phyloP scores from a whole-genome alignment of 2,113 vertebrate genomes.

The Sula dactylatra region DNA sequence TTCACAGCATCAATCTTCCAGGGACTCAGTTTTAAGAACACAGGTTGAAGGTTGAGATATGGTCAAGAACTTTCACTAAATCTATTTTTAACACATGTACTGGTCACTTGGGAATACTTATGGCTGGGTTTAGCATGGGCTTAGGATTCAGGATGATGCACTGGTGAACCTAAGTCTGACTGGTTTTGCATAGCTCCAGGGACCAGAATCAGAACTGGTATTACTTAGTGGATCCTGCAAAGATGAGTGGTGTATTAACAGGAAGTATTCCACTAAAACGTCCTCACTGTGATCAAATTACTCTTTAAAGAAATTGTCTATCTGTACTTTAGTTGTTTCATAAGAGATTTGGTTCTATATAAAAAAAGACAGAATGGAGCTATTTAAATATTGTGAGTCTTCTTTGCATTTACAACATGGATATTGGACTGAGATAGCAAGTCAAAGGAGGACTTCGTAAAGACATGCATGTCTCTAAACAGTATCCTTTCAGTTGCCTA shows the following conservation, averaged over 20 bases:
- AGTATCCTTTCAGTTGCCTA: background rate
- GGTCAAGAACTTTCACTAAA: background rate
- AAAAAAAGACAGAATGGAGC: background rate
- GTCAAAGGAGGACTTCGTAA: background rate
- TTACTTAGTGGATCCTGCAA: background rate
- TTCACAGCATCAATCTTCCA: background rate
- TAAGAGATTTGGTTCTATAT: background rate
- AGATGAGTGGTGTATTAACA: background rate
- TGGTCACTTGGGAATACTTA: background rate
- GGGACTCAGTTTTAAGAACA: background rate
- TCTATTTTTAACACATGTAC: background rate
- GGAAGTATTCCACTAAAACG: background rate
- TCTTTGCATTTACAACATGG: background rate
- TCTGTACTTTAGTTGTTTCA: background rate
- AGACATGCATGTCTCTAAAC: background rate
- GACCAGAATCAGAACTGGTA: background rate
- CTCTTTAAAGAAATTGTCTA: background rate
- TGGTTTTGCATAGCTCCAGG: background rate
- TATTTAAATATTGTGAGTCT: background rate
- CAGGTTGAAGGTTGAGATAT: background rate
- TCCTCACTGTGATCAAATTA: background rate
- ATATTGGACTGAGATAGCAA: background rate
- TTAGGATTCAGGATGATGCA: background rate
- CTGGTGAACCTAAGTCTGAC: background rate
- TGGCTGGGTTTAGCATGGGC: background rate